phyloP scores from a whole-genome alignment of 2,113 vertebrate genomes.

The Tupaia chinensis region DNA sequence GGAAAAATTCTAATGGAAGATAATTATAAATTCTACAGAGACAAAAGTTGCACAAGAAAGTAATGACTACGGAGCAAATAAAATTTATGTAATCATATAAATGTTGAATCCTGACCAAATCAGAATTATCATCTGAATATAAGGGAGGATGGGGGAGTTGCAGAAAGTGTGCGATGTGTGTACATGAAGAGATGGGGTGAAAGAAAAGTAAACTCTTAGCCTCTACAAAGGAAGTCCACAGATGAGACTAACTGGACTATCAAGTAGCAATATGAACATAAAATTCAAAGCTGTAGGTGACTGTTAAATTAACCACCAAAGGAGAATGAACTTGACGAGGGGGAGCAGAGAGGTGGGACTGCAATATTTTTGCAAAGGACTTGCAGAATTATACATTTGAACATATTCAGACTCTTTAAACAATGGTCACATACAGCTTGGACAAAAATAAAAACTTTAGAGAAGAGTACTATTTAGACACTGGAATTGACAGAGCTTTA shows the following conservation, averaged over 20 bases:
- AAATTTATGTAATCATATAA: slow-evolving; percentile 26
- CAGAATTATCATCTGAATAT: slow-evolving; percentile 15
- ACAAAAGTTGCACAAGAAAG: slow-evolving; percentile 23
- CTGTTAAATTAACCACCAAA: background rate
- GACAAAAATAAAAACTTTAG: slow-evolving; percentile 26
- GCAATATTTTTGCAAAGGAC: background rate
- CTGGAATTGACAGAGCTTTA: background rate
- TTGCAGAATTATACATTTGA: background rate
- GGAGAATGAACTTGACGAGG: background rate
- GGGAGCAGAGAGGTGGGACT: too few species aligned
- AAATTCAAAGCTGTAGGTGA: background rate
- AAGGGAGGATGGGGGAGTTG: background rate
- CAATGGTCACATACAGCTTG: background rate
- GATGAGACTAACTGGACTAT: background rate
- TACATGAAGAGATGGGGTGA: background rate
- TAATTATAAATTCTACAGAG: slow-evolving; percentile 47
- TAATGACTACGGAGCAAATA: slow-evolving; percentile 24
- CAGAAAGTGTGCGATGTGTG: background rate
- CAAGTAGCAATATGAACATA: background rate
- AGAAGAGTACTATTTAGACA: background rate
- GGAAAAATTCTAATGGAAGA: background rate
- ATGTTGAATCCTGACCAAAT: slow-evolving; percentile 46
- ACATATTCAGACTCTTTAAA: background rate
- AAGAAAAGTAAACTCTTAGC: background rate
- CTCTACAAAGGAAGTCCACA: background rate